Percentiles rank a stretch among this genome's conserved stretches.
phyloP scores from a whole-genome alignment of 2,113 vertebrate species.

The Genyomyrus donnyi region DNA sequence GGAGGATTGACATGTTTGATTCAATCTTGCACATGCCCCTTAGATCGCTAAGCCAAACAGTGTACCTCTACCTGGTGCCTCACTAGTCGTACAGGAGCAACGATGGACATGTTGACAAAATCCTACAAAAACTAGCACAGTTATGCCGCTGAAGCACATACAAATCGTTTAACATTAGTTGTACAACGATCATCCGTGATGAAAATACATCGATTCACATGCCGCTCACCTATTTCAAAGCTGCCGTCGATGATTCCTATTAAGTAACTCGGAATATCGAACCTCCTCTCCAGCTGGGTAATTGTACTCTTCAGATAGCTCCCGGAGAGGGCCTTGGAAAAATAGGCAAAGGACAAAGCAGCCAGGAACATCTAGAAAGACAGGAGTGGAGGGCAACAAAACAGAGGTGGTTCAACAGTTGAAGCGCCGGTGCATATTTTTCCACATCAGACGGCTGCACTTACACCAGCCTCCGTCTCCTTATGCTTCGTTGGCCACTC shows the following conservation, averaged over 20 bases:
- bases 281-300: constrained; percentile 88
- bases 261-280: constrained; percentile 86
- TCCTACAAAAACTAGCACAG: background rate
- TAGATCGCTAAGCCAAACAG: background rate
- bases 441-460: background rate
- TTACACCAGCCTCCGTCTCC: no score
- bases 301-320: constrained; percentile 94
- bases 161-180: background rate
- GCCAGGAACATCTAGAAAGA: constrained; percentile 75
- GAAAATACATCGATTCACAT: background rate
- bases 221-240: constrained; percentile 86
- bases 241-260: constrained; percentile 88
- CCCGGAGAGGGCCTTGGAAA: constrained; percentile 82
- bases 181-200: background rate
- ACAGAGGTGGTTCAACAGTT: background rate
- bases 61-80: background rate
- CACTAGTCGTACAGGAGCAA: background rate
- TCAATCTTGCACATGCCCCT: background rate
- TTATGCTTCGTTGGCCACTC: background rate
- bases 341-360: constrained; percentile 84
- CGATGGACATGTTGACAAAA: background rate
- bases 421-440: background rate
- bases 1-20: background rate
- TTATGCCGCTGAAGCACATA: background rate
- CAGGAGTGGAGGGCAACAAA: constrained; percentile 7